Evolutionary conservation across 2,888 invertebrate genomes (phyloP).

Genomic region (Dyspetes luteomarginatus): DNA sequence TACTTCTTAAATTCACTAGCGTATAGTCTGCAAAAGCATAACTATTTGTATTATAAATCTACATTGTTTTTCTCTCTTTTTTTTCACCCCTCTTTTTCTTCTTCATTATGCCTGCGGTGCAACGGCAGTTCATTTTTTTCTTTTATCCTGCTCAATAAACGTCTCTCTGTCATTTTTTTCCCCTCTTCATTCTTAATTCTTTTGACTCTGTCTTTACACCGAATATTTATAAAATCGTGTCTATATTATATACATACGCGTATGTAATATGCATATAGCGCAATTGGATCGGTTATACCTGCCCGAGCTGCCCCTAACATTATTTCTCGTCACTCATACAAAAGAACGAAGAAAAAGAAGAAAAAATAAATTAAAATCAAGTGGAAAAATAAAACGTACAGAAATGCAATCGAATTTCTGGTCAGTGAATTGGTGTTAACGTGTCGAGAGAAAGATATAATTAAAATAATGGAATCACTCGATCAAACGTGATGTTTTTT

Average conservation of each 20-base stretch:
- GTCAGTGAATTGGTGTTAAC: constrained; percentile 44
- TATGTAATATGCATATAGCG: constrained; percentile 78
- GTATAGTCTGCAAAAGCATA: constrained; percentile 63
- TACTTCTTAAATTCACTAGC: constrained; percentile 49
- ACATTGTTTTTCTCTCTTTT: constrained; percentile 22
- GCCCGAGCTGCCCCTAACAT: constrained; percentile 82
- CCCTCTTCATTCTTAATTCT: constrained; percentile 14
- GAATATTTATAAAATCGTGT: constrained; percentile 74
- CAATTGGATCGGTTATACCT: constrained; percentile 80
- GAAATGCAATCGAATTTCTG: constrained; percentile 47
- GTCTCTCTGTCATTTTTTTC: constrained; percentile 1
- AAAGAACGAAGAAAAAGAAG: too few species aligned
- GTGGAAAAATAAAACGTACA: constrained; percentile 53
- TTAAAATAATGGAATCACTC: constrained; percentile 47
- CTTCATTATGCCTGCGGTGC: constrained; percentile 34
- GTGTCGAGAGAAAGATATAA: constrained; percentile 39
- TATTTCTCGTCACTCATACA: constrained; percentile 74
- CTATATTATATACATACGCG: constrained; percentile 79
- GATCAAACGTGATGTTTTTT: constrained; percentile 42
- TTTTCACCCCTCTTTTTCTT: neutral
- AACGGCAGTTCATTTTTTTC: constrained; percentile 37
- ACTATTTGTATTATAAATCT: constrained; percentile 57
- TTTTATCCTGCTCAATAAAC: constrained; percentile 15
- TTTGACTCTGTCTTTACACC: constrained; percentile 44
- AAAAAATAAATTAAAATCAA: constrained; percentile 63